A percentile compares a stretch with the other conserved stretches of the same genome.
Conservation (phyloP, 2,888 invertebrate genomes). For the Aphodius sticticus region DNA sequence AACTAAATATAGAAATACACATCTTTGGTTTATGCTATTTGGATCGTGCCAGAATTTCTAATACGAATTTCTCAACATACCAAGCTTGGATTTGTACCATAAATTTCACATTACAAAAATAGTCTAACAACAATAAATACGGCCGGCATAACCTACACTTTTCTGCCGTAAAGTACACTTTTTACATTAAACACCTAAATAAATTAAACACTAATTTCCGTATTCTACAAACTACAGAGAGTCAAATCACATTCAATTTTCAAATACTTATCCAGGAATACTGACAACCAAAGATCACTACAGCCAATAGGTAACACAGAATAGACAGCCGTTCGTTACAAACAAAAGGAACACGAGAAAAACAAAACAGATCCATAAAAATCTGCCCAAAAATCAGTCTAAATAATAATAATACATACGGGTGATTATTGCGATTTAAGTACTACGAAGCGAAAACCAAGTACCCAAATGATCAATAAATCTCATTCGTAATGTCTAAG, state of each 20-base stretch:
- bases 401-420: neutral
- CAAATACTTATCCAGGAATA: neutral
- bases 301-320: slow-evolving; percentile 5
- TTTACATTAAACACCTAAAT: slow-evolving; percentile 4
- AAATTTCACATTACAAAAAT: neutral
- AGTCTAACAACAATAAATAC: neutral
- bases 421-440: neutral
- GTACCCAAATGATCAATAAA: neutral
- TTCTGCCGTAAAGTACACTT: neutral
- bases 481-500: slow-evolving; percentile 43
- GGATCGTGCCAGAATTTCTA: neutral
- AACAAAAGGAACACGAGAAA: neutral
- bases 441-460: neutral
- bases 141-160: neutral
- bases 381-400: slow-evolving; percentile 4
- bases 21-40: neutral
- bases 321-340: neutral
- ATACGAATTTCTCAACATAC: neutral
- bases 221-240: neutral
- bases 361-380: neutral
- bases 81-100: neutral
- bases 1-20: neutral
- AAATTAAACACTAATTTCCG: neutral
- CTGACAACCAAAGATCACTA: slow-evolving; percentile 18
- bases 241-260: neutral